Evolutionary conservation across 2,888 invertebrate species (phyloP).

Genomic region (Lithosia quadra): DNA sequence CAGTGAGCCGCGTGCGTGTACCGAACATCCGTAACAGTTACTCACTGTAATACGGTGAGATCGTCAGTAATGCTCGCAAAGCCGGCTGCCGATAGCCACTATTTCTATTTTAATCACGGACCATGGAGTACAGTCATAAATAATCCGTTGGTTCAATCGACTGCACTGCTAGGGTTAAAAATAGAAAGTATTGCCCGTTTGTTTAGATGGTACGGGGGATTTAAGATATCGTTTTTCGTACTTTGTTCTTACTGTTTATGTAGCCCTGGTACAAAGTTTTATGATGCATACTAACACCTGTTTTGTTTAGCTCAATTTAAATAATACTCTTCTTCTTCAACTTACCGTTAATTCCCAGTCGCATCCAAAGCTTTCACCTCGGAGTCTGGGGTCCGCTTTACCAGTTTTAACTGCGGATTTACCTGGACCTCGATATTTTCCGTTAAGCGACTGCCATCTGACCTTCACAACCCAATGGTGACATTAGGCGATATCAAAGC

Average conservation of each 20-base stretch:
- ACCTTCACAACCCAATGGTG: too few species aligned
- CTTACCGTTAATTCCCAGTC: too few species aligned
- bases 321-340: too few species aligned
- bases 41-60: conserved; percentile 24
- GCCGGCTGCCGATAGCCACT: conserved; percentile 53
- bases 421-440: too few species aligned
- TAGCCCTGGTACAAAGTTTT: background rate
- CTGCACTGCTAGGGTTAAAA: conserved; percentile 62
- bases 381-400: too few species aligned
- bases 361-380: too few species aligned
- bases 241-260: background rate
- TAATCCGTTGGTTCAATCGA: conserved; percentile 71
- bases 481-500: too few species aligned
- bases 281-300: background rate
- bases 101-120: conserved; percentile 71
- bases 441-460: too few species aligned
- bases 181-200: conserved; percentile 22
- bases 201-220: conserved; percentile 15
- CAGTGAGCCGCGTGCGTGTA: conserved; percentile 18
- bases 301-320: background rate
- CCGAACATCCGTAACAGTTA: conserved; percentile 22
- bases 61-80: conserved; percentile 53
- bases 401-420: too few species aligned
- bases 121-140: conserved; percentile 68
- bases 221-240: conserved; percentile 6